Base-by-base conservation (phyloP, 2,888 invertebrate species). In the Torymus aiolomorphi region DNA sequence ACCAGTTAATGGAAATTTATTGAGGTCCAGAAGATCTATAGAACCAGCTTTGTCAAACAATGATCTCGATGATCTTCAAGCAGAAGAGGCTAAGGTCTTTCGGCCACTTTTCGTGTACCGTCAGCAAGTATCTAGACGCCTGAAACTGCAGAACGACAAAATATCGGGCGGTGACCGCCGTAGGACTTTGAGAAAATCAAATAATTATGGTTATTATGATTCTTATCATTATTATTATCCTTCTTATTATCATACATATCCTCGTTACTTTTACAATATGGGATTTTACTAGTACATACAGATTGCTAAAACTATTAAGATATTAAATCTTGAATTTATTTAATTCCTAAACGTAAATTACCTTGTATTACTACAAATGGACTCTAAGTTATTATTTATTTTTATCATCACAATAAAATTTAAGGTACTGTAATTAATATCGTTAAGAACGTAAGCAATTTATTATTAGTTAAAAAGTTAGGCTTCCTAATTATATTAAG, bases 1-100 rank as follows among this genome's bases (percentile, higher is more conserved):
- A 31, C 31, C 42, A n/a, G 11, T n/a, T 42, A 42, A 16, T 61
- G 10, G 24, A 12, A 56, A 54, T 8, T 65, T 54, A 18, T 54
- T 13, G 2, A 71, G 56, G 10, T 77, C 24, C 73, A 83, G 31
- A 76, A 78, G 66, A 66, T 78, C n/a, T 61, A 62, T 24, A 69
- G 31, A 20, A 1, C 18, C 59, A 42, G n/a, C n/a, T 51, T 67
- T 18, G 16, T 16, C 16, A 12, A 2, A 61, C 16, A 75, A 71
- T 16, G 65, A 74, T 8, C n/a, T 67, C 8, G 77, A 84, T 14
- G 87, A 89, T 70, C 82, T 89, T 4, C 83, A 85, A 20, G 84
- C 83, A 0, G 86, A 87, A 13, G 89, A 89, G 69, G 80, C 87
- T 1, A 89, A 31, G 4, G 31, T 31, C 31, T 31, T 31, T 31